Base-by-base conservation (phyloP, 1,140 invertebrate species). In the Platorchestia sp. region DNA sequence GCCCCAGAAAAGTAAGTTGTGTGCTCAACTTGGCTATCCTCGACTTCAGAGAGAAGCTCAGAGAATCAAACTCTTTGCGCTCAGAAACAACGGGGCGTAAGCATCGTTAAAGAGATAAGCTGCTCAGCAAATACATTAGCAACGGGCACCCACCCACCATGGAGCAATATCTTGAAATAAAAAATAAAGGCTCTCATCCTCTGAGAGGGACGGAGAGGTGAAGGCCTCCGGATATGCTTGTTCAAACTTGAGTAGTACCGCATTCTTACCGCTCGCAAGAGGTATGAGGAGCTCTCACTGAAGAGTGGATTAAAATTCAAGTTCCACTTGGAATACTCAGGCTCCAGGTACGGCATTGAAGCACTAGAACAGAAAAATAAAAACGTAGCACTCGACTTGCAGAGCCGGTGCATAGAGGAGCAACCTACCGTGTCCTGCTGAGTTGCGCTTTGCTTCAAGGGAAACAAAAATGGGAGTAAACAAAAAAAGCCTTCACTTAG, bases 251-350 rank as follows among this genome's bases (percentile, higher is more conserved):
- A 75, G 59, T 75, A 75, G 59, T 75, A 22, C 27, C 59, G 59
- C 1, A 14, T 75, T 75, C 27, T 10, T 75, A 36, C 59, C 10
- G 10, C 59, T 75, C 59, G 59, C 59, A 36, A 75, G 59, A 75
- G 59, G 59, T 36, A 75, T 1, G 59, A 75, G 27, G 36, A 75
- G 59, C 59, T 75, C 59, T 75, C 27, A 75, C 59, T 75, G 59
- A 75, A 75, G 59, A 75, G 59, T 75, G 59, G 59, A 75, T 75
- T 75, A 75, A 75, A 75, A 75, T 75, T 75, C 59, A 75, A 75
- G 7, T 75, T 14, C 27, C 59, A 3, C 59, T 75, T 27, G 27
- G 59, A 36, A 36, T 27, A 75, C 14, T 36, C 10, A 75, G 59
- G 59, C 59, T 51, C 19, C 19, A 51, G 47, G 27, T 36, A 75